Evolutionary conservation across 2,888 invertebrate genomes (phyloP).

Genomic region (Rhingia campestris): DNA sequence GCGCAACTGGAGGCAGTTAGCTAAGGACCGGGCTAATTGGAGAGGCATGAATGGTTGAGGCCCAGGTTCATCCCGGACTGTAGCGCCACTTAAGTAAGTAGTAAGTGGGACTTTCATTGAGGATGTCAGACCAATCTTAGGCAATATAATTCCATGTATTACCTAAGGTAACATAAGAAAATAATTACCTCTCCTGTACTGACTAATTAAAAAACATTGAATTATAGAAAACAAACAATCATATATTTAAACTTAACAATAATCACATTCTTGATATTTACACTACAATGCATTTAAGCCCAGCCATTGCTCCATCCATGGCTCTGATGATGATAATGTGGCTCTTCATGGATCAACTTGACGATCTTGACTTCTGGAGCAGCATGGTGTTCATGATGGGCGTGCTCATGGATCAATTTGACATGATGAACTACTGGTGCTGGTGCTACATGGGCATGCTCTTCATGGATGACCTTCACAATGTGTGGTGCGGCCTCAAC

Average conservation of each 20-base stretch:
- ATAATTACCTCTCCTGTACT: too few species aligned
- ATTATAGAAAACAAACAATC: slow-evolving; percentile 19
- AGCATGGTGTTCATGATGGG: not conserved
- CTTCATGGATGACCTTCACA: slow-evolving; percentile 43
- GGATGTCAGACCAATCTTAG: too few species aligned
- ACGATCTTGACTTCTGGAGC: slow-evolving; percentile 43
- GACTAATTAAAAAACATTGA: not conserved
- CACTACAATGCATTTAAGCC: slow-evolving; percentile 55
- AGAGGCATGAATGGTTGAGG: too few species aligned
- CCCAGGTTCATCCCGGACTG: too few species aligned
- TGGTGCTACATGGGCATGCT: slow-evolving; percentile 3
- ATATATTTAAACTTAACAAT: slow-evolving; percentile 51
- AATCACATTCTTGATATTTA: slow-evolving; percentile 36
- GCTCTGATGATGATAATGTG: slow-evolving; percentile 36
- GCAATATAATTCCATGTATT: too few species aligned
- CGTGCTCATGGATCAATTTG: slow-evolving; percentile 25
- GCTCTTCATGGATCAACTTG: slow-evolving; percentile 42
- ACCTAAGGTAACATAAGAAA: too few species aligned
- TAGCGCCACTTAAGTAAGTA: too few species aligned
- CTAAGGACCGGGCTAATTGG: too few species aligned
- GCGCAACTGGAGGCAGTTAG: too few species aligned
- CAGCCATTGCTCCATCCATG: slow-evolving; percentile 63
- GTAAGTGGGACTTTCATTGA: too few species aligned
- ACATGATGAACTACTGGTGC: slow-evolving; percentile 29
- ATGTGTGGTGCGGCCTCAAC: slow-evolving; percentile 49